A percentile compares a stretch with the other conserved stretches of the same genome.
phyloP scores from a whole-genome alignment of 1,140 invertebrate genomes.

The Anastrepha obliqua region DNA sequence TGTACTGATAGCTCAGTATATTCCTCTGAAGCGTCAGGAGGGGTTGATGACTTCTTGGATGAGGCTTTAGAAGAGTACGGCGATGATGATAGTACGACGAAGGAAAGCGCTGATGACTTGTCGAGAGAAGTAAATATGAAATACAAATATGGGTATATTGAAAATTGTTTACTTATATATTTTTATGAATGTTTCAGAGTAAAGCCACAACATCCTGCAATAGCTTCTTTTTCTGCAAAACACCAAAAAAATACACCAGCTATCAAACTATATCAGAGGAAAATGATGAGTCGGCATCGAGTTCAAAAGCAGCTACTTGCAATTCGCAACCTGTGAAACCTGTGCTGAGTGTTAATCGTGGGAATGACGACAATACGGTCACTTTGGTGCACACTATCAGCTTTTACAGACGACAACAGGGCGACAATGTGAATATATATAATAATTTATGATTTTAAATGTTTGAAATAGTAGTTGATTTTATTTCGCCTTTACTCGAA shows the following conservation, averaged over 20 bases:
- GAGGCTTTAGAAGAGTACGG: constrained; percentile 79
- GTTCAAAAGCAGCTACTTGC: constrained; percentile 42
- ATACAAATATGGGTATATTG: background rate
- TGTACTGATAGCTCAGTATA: constrained; percentile 66
- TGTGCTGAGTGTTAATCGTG: constrained; percentile 76
- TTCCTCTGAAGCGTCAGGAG: constrained; percentile 73
- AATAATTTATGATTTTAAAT: background rate
- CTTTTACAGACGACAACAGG: constrained; percentile 87
- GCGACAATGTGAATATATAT: constrained; percentile 59
- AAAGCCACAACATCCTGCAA: constrained; percentile 74
- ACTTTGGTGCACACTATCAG: constrained; percentile 87
- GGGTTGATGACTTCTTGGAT: constrained; percentile 84
- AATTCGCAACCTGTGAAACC: constrained; percentile 76
- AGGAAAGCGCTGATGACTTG: constrained; percentile 63
- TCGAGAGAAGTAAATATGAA: constrained; percentile 58
- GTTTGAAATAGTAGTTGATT: background rate
- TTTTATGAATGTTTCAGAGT: constrained; percentile 60
- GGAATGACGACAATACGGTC: constrained; percentile 65
- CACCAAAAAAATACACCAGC: constrained; percentile 56
- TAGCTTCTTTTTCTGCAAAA: constrained; percentile 77
- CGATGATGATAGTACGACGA: constrained; percentile 63
- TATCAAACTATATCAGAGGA: constrained; percentile 70
- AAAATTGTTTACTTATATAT: background rate
- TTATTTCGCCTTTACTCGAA: background rate
- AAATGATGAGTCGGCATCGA: constrained; percentile 63